Base-by-base conservation (phyloP, 1,140 invertebrate genomes). In the Papilio dardanus region DNA sequence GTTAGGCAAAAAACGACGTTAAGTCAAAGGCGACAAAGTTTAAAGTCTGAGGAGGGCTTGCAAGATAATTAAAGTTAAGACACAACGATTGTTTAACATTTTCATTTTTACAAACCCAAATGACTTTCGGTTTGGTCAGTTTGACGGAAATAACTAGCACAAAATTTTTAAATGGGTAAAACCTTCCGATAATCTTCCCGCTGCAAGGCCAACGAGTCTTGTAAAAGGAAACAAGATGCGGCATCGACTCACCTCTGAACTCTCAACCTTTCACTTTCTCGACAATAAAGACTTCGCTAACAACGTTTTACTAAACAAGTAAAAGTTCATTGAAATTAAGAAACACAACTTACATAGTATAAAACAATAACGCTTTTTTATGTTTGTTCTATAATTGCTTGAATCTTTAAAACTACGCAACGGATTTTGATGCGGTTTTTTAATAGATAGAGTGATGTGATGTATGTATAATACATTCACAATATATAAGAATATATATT, bases 231-330 rank as follows among this genome's bases (percentile, higher is more conserved):
- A 6, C 50, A 28, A 54, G 50, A 24, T 28, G 24, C 21, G 54
- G 21, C 14, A 62, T 8, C 21, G 54, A n/a, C n/a, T n/a, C n/a
- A n/a, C n/a, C n/a, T 21, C 12, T 28, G 54, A 62, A 21, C 54
- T 62, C 24, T 62, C 21, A 12, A 54, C 54, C 54, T 62, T 62
- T 28, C 54, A 62, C 54, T 62, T 62, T 62, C 21, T 28, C 21
- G 10, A 6, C 21, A 62, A 10, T 62, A 10, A 10, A 10, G 21
- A 54, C 50, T 54, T 8, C 50, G 6, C 10, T 62, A 28, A 62
- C 54, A 21, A 62, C 24, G 54, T 62, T 3, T 24, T 62, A 54
- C 50, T 54, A 54, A 54, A 54, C 3, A 54, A 54, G 42, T 46
- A 19, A 46, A 6, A n/a, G n/a, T 6, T 19, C n/a, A 46, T 46